phyloP scores from a whole-genome alignment of 37 sponge, comb jelly and placozoan genomes.

The Ephydatia muelleri region DNA sequence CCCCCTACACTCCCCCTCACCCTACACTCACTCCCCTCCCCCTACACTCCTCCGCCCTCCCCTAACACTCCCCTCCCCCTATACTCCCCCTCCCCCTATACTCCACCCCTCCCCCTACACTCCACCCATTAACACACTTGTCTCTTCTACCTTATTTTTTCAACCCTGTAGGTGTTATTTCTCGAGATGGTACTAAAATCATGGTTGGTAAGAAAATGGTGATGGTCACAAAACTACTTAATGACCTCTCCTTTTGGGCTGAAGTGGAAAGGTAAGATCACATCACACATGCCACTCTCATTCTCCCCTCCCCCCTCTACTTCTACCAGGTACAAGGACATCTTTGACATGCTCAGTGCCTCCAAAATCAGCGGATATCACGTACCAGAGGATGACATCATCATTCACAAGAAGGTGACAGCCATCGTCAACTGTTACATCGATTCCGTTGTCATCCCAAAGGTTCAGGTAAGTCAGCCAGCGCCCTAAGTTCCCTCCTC shows the following conservation, averaged over 20 bases:
- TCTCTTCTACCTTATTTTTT: background rate
- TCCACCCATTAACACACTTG: background rate
- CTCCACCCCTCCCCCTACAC: background rate
- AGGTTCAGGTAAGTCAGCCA: slow-evolving; percentile 56
- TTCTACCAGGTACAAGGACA: slow-evolving; percentile 52
- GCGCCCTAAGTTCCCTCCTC: background rate
- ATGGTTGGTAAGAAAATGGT: slow-evolving; percentile 54
- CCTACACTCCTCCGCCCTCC: too few species aligned
- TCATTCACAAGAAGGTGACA: slow-evolving; percentile 84
- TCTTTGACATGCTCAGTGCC: slow-evolving; percentile 53
- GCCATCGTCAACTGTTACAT: slow-evolving; percentile 91
- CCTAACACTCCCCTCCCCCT: background rate
- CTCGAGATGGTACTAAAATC: slow-evolving; percentile 9
- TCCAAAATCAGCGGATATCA: slow-evolving; percentile 33
- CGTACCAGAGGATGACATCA: slow-evolving; percentile 67
- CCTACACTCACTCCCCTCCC: background rate
- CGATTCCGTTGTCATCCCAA: slow-evolving; percentile 78
- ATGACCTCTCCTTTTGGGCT: slow-evolving; percentile 89
- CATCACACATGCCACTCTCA: background rate
- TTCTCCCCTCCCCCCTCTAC: background rate
- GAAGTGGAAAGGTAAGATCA: slow-evolving; percentile 75
- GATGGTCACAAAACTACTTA: slow-evolving; percentile 62
- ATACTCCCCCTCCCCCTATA: background rate
- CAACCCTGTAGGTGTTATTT: background rate
- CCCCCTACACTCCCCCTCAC: background rate